Evolutionary conservation across 30 jellyfish, hydroid and myxozoan genomes (phyloP).

Genomic region (Chrysaora quinquecirrha): DNA sequence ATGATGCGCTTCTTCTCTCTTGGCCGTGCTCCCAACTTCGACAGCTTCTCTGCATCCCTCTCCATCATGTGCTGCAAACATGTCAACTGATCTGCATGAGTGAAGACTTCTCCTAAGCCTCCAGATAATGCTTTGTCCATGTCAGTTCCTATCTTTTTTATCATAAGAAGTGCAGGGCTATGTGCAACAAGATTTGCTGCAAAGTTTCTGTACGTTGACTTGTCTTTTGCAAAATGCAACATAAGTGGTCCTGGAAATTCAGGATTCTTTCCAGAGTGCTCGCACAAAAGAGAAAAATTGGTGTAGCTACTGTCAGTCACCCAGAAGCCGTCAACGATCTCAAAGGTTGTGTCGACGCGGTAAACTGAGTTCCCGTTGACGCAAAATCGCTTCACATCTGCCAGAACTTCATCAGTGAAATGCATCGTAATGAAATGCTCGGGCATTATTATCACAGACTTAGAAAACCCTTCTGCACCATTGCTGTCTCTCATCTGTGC

Average conservation of each 20-base stretch:
- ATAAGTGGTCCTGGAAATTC: conserved; percentile 46
- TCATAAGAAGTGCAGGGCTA: conserved; percentile 4
- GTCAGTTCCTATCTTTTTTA: conserved; percentile 23
- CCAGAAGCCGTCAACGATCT: conserved; percentile 36
- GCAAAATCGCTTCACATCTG: conserved; percentile 27
- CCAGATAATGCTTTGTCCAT: neutral
- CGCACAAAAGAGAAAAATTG: conserved; percentile 12
- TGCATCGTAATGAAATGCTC: neutral
- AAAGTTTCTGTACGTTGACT: conserved; percentile 25
- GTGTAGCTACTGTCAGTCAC: conserved; percentile 47
- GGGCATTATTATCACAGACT: too few species aligned
- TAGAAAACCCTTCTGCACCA: too few species aligned
- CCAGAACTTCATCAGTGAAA: conserved; percentile 6
- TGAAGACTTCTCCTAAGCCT: conserved; percentile 23
- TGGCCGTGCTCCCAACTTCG: conserved; percentile 2
- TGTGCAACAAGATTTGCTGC: conserved; percentile 24
- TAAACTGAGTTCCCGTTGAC: conserved; percentile 42
- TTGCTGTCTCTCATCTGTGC: too few species aligned
- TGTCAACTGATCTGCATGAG: conserved; percentile 21
- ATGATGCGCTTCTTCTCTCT: neutral
- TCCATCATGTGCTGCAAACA: conserved; percentile 35
- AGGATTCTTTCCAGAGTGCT: conserved; percentile 9
- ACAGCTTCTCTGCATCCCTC: conserved; percentile 16
- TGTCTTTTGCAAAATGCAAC: conserved; percentile 31
- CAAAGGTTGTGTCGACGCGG: conserved; percentile 41